Evolutionary conservation across 2,888 invertebrate species (phyloP), one percentile per base, ranked within the genome.

Genomic region (Caenorhabditis macrosperma): DNA sequence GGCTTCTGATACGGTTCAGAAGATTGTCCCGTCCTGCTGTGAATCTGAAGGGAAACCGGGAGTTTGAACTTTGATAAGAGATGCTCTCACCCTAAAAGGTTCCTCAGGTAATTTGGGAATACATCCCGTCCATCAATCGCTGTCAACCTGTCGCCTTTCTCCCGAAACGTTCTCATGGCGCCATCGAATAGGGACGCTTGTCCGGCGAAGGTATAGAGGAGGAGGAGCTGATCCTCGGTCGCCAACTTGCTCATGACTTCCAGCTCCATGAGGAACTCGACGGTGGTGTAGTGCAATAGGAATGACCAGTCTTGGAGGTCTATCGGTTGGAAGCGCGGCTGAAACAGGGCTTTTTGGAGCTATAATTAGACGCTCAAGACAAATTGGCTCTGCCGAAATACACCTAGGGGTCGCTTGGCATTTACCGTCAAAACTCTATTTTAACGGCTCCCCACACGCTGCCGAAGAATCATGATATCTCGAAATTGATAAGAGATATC

Each of bases 91-190:
- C 5, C 24, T 26, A 26, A 10, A 3, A 55, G 9, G 2, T 24
- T n/a, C 5, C 24, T 33, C 30, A 71, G 55, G 20, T 63, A 22
- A 55, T 71, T 44, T n/a, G 71, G 71, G 55, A 55, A 71, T 20
- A 71, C 63, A 35, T 71, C 71, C 17, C 55, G 20, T 0, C 71
- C 71, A 55, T 71, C 71, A 4, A 71, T 46, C 4, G 61, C 63
- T 44, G 22, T 46, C 71, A 71, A 54, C 7, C 55, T 28, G 15
- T 71, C 63, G 12, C 46, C 0, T 28, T 71, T 61, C 9, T 46
- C 35, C 12, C 33, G 44, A 9, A 52, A 71, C 2, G 71, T 55
- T 7, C 71, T 12, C 71, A 71, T 71, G 4, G 71, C 71, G 0
- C 71, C 71, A 2, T 41, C 41, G 26, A 71, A 71, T 10, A 71